phyloP scores from a whole-genome alignment of 2,797 vertebrate species.

The Myotis vivesi region DNA sequence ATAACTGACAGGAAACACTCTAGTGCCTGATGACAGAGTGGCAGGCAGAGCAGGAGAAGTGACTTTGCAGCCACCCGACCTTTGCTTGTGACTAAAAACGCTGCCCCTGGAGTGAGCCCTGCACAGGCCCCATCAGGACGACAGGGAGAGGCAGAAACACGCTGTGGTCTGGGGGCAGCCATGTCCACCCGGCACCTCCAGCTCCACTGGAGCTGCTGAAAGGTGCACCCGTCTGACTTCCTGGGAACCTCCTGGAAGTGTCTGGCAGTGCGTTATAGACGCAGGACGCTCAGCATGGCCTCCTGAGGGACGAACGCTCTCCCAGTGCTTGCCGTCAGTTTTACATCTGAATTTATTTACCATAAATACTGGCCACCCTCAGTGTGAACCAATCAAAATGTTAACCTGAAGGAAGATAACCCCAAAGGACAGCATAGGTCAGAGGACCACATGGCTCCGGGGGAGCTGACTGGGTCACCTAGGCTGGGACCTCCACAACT shows the following conservation, averaged over 20 bases:
- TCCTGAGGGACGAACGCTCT: no score
- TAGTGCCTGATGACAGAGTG: no score
- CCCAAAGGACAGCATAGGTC: background rate
- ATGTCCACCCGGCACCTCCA: background rate
- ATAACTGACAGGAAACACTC: fast-evolving
- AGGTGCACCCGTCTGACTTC: background rate
- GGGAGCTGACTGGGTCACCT: background rate
- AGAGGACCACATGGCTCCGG: background rate
- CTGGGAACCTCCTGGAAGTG: background rate
- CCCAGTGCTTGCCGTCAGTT: background rate
- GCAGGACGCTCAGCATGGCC: fast-evolving
- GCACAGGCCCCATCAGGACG: background rate
- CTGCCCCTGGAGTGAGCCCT: fast-evolving
- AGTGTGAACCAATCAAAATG: fast-evolving
- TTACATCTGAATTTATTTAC: background rate
- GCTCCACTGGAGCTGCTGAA: background rate
- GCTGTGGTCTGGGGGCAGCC: background rate
- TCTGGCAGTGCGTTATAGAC: background rate
- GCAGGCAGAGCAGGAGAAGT: background rate
- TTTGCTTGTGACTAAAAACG: background rate
- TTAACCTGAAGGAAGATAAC: background rate
- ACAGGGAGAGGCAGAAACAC: background rate
- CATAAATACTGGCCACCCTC: background rate
- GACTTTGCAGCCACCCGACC: background rate
- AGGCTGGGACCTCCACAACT: background rate